Evolutionary conservation across 1,140 invertebrate species (phyloP).

Genomic region (Caenorhabditis remanei): DNA sequence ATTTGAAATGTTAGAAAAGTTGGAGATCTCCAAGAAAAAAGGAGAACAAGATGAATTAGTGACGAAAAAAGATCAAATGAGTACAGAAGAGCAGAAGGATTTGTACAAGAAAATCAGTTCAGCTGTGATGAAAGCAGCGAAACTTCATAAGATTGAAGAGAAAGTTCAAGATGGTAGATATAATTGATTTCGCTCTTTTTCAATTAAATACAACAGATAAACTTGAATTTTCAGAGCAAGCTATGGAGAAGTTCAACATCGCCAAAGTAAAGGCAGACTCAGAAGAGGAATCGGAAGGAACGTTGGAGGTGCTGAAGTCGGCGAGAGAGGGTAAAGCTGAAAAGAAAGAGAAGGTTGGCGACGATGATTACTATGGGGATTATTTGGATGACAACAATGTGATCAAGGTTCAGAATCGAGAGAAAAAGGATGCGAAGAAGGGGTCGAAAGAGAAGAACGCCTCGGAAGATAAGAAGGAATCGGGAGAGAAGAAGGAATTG

Average conservation of each 20-base stretch:
- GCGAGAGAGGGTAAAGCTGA: slow-evolving; percentile 31
- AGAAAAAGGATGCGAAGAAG: slow-evolving; percentile 14
- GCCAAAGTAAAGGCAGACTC: slow-evolving; percentile 29
- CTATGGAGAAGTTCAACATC: slow-evolving; percentile 1
- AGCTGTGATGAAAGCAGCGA: slow-evolving; percentile 31
- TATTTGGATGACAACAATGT: slow-evolving; percentile 54
- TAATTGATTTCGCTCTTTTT: not conserved
- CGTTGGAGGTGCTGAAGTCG: slow-evolving; percentile 33
- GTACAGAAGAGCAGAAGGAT: slow-evolving; percentile 35
- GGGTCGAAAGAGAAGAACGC: not conserved
- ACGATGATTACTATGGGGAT: slow-evolving; percentile 56
- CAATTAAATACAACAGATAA: too few species aligned
- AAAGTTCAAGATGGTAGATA: slow-evolving; percentile 34
- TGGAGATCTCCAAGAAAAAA: slow-evolving; percentile 5
- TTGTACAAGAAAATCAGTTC: slow-evolving; percentile 52
- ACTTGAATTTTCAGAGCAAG: not conserved
- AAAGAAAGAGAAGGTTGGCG: slow-evolving; percentile 50
- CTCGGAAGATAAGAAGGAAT: not conserved
- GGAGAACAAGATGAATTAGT: slow-evolving; percentile 13
- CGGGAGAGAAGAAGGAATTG: not conserved
- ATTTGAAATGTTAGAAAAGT: slow-evolving; percentile 39
- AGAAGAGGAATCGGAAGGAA: not conserved
- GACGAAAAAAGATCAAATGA: slow-evolving; percentile 47
- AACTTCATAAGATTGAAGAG: slow-evolving; percentile 20
- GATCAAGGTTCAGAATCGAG: slow-evolving; percentile 54